These are phyloP conservation scores for Himalopsyche phryganea DNA, from an alignment of 1,140 invertebrate species.

Conservation along the genomic window DNA sequence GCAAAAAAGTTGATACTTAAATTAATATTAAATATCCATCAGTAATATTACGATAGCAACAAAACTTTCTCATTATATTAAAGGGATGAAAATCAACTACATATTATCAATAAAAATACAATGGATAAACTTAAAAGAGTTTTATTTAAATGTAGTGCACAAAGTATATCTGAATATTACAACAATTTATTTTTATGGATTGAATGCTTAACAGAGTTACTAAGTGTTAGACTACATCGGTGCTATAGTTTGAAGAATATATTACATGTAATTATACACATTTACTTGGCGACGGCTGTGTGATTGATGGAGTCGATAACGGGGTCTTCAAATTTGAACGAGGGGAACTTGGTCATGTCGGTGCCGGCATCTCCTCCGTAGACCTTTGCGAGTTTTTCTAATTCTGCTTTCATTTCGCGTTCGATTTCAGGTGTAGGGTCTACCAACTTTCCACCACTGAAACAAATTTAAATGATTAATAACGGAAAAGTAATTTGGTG, in stretches of 20 bases:
- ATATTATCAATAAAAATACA: too few relatives aligned
- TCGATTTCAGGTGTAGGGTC: constrained; percentile 74
- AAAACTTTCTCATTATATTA: too few relatives aligned
- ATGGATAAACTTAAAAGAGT: too few relatives aligned
- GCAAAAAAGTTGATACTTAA: too few relatives aligned
- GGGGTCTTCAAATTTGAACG: constrained; percentile 73
- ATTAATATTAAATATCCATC: too few relatives aligned
- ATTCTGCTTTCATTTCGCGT: constrained; percentile 68
- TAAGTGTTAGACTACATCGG: constrained; percentile 5
- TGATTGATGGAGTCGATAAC: constrained; percentile 57
- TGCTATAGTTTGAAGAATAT: constrained; percentile 9
- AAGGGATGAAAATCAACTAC: too few relatives aligned
- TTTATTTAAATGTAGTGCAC: too few relatives aligned
- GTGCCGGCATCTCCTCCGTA: constrained; percentile 71
- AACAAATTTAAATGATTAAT: too few relatives aligned
- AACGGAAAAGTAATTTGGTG: not conserved
- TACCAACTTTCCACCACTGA: constrained; percentile 76
- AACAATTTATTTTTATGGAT: too few relatives aligned
- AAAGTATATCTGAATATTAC: too few relatives aligned
- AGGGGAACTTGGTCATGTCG: constrained; percentile 87
- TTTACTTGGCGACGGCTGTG: constrained; percentile 24
- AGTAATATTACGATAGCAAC: too few relatives aligned
- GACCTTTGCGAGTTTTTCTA: constrained; percentile 75
- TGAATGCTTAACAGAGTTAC: too few relatives aligned
- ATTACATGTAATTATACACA: not conserved